A percentile compares a stretch with the other conserved stretches of the same genome.
Evolutionary conservation across 2,797 vertebrate genomes (phyloP).

Genomic region (Sebastes umbrosus): DNA sequence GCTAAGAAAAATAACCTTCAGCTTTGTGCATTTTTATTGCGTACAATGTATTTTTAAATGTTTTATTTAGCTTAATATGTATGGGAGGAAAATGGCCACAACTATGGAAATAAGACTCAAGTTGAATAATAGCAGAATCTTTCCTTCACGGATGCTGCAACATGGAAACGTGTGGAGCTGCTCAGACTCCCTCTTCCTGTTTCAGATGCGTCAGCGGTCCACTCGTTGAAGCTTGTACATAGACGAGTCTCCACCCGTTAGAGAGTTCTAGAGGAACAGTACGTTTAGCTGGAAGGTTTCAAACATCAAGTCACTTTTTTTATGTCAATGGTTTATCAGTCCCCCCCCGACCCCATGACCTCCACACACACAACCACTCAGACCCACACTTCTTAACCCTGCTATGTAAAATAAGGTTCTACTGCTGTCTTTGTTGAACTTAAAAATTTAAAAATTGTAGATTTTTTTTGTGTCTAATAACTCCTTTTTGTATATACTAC

Average conservation of each 20-base stretch:
- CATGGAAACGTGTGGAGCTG: neutral
- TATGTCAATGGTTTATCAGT: slow-evolving; percentile 7
- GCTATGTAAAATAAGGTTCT: slow-evolving; percentile 67
- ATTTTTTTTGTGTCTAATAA: slow-evolving; percentile 80
- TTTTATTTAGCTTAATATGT: neutral
- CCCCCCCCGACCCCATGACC: neutral
- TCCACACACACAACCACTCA: slow-evolving; percentile 25
- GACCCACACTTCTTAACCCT: slow-evolving; percentile 32
- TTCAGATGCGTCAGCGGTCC: neutral
- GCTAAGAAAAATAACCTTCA: too few relatives aligned
- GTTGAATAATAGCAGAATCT: neutral
- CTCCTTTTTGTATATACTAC: slow-evolving; percentile 86
- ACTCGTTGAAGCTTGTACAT: slow-evolving; percentile 42
- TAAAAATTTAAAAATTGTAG: slow-evolving; percentile 77
- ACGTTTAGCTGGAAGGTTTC: slow-evolving; percentile 57
- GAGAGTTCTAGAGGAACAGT: slow-evolving; percentile 37
- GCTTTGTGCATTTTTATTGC: neutral
- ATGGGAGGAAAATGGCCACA: neutral
- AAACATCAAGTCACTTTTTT: slow-evolving; percentile 39
- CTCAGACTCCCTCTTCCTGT: neutral
- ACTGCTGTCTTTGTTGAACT: slow-evolving; percentile 77
- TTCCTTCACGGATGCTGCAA: neutral
- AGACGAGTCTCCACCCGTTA: slow-evolving; percentile 55
- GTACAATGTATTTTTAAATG: neutral
- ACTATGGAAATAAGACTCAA: neutral